phyloP scores from a whole-genome alignment of 2,113 vertebrate genomes.

The Arenaria interpres region DNA sequence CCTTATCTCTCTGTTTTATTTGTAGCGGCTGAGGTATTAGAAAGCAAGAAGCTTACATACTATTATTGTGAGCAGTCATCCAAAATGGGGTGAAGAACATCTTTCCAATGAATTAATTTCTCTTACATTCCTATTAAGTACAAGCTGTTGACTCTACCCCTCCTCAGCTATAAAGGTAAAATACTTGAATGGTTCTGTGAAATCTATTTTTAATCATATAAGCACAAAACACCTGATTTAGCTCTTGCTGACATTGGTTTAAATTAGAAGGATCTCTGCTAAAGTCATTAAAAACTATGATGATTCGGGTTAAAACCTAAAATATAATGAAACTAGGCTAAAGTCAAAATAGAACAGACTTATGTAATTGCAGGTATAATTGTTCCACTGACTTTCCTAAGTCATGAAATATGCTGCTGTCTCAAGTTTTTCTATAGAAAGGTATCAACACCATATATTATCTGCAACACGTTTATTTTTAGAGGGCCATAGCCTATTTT shows the following conservation, averaged over 20 bases:
- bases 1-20: not conserved
- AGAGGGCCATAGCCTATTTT: not conserved
- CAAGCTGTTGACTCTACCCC: slow-evolving; percentile 1
- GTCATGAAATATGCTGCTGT: not conserved
- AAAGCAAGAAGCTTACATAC: not conserved
- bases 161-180: not conserved
- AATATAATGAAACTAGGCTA: slow-evolving; percentile 24
- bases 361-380: slow-evolving; percentile 21
- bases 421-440: slow-evolving; percentile 8
- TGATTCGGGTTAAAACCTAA: slow-evolving; percentile 5
- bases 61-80: not conserved
- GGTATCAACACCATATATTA: not conserved
- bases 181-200: not conserved
- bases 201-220: slow-evolving; percentile 31
- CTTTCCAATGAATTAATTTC: not conserved
- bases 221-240: slow-evolving; percentile 26
- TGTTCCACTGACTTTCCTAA: slow-evolving; percentile 13
- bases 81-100: not conserved
- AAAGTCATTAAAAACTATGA: slow-evolving; percentile 40
- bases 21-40: not conserved
- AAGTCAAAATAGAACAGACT: slow-evolving; percentile 32
- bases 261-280: slow-evolving; percentile 36
- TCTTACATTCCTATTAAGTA: not conserved
- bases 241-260: slow-evolving; percentile 38
- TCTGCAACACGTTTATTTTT: slow-evolving; percentile 17